These are phyloP conservation scores for Sinosuthora webbiana DNA, from an alignment of 2,113 vertebrate species.

Conservation along the genomic window DNA sequence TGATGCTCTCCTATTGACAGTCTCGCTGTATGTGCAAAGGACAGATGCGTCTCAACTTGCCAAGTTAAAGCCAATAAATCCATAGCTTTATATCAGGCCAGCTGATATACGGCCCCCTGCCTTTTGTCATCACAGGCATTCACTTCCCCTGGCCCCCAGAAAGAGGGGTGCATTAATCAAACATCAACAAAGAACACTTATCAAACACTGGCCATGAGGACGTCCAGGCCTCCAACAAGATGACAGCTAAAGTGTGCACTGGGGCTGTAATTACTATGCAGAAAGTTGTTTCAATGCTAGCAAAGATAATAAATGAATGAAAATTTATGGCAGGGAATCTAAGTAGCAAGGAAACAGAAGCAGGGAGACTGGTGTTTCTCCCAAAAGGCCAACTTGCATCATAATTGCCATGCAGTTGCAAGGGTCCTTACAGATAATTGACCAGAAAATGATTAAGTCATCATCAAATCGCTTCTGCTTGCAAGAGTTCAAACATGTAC, in stretches of 20 bases:
- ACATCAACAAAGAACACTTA: conserved; percentile 87
- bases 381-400: conserved; percentile 87
- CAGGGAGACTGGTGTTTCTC: conserved; percentile 84
- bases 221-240: conserved; percentile 82
- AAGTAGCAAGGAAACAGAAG: conserved; percentile 85
- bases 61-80: conserved; percentile 86
- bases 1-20: conserved; percentile 65
- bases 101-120: conserved; percentile 81
- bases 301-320: conserved; percentile 87
- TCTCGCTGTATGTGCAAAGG: conserved; percentile 60
- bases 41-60: conserved; percentile 81
- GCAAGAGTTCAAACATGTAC: conserved; percentile 99
- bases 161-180: conserved; percentile 83
- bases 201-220: conserved; percentile 80
- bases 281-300: conserved; percentile 85
- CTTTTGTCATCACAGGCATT: conserved; percentile 83
- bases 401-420: conserved; percentile 86
- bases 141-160: conserved; percentile 74
- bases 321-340: conserved; percentile 85
- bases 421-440: conserved; percentile 98
- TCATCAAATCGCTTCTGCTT: conserved; percentile 96
- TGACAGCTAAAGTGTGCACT: conserved; percentile 79
- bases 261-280: conserved; percentile 83
- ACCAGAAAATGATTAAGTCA: conserved; percentile 99
- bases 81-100: conserved; percentile 76